Conservation (phyloP, 1,140 invertebrate genomes). For the Drosophila rufa region DNA sequence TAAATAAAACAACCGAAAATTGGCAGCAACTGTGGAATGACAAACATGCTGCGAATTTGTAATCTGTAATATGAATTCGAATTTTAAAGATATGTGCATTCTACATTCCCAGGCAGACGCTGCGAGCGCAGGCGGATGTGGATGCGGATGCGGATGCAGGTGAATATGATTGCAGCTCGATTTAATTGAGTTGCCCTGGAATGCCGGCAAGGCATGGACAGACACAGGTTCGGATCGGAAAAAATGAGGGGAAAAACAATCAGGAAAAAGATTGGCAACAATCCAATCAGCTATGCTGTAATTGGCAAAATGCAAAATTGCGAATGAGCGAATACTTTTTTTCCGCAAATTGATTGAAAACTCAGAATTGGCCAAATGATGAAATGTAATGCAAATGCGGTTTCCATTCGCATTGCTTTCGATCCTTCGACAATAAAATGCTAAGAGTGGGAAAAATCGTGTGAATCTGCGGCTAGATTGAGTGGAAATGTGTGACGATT, state of each 20-base stretch:
- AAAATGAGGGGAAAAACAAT: constrained; percentile 35
- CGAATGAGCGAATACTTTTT: constrained; percentile 74
- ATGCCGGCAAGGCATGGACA: constrained; percentile 30
- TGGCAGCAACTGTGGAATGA: constrained; percentile 61
- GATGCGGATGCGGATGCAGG: constrained; percentile 43
- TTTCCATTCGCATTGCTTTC: constrained; percentile 11
- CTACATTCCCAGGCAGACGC: constrained; percentile 35
- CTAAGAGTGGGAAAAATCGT: background rate
- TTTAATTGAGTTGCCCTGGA: constrained; percentile 76
- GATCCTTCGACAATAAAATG: constrained; percentile 1
- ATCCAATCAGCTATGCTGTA: constrained; percentile 77
- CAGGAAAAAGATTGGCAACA: constrained; percentile 59
- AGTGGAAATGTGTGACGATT: constrained; percentile 17
- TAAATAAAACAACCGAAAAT: constrained; percentile 47
- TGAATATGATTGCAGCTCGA: constrained; percentile 75
- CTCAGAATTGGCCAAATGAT: constrained; percentile 70
- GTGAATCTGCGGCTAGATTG: constrained; percentile 5
- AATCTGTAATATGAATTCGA: constrained; percentile 78
- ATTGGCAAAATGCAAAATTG: constrained; percentile 77
- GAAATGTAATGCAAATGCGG: constrained; percentile 55
- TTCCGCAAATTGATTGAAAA: constrained; percentile 72
- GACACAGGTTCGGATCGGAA: constrained; percentile 6
- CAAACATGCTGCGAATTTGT: constrained; percentile 83
- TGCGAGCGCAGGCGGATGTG: background rate
- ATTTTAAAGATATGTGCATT: constrained; percentile 52